Evolutionary conservation across 1,140 invertebrate species (phyloP).

Genomic region (Carposina sasakii): DNA sequence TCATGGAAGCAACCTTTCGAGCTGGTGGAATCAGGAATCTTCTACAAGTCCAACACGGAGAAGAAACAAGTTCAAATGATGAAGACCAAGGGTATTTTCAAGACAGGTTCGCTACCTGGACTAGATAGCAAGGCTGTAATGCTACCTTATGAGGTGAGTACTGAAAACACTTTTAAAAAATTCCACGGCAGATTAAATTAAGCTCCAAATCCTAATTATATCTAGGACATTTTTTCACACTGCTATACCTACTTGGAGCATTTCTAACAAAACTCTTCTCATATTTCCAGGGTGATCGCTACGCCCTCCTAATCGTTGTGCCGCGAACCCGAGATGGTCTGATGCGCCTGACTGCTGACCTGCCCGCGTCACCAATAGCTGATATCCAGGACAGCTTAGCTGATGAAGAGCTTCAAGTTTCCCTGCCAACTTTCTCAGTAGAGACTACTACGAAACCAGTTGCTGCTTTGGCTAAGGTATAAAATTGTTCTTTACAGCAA

Average conservation of each 20-base stretch:
- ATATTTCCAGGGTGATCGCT: slow-evolving; percentile 68
- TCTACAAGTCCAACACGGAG: slow-evolving; percentile 74
- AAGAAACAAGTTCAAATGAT: slow-evolving; percentile 74
- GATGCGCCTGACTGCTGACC: slow-evolving; percentile 54
- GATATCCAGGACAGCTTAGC: slow-evolving; percentile 55
- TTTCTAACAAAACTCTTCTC: no score
- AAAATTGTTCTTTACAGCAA: slow-evolving; percentile 3
- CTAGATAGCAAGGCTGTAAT: slow-evolving; percentile 74
- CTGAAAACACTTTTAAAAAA: neutral
- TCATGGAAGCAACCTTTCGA: slow-evolving; percentile 71
- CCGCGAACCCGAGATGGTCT: slow-evolving; percentile 73
- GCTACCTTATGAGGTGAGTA: slow-evolving; percentile 74
- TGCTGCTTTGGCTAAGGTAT: slow-evolving; percentile 67
- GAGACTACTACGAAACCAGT: slow-evolving; percentile 70
- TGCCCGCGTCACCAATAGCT: slow-evolving; percentile 53
- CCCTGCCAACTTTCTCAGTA: slow-evolving; percentile 62
- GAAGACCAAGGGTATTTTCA: slow-evolving; percentile 70
- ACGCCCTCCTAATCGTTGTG: slow-evolving; percentile 71
- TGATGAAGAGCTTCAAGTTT: slow-evolving; percentile 53
- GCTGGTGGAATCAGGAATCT: slow-evolving; percentile 60
- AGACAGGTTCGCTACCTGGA: slow-evolving; percentile 67
- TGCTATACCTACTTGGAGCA: no score
- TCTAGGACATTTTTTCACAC: no score
- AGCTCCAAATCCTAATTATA: no score
- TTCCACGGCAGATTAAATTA: no score